Conservation (phyloP, 2,113 vertebrate genomes). For the Semicossyphus pulcher region DNA sequence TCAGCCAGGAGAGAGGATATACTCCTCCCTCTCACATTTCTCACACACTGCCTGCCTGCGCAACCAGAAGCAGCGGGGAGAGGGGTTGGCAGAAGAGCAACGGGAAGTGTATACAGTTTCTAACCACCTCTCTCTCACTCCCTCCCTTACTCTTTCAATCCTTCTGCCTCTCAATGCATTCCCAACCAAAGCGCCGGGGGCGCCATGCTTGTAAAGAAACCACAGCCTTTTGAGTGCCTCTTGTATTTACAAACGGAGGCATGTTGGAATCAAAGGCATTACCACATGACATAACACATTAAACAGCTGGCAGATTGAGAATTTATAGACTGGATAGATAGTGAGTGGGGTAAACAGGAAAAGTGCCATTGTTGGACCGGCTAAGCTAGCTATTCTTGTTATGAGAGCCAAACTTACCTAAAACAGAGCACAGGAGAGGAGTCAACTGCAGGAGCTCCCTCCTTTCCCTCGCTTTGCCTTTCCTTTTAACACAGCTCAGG, state of each 20-base stretch:
- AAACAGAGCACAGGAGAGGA: constrained; percentile 59
- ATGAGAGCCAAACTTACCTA: constrained; percentile 78
- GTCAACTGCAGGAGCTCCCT: constrained; percentile 74
- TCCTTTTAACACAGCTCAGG: constrained; percentile 65
- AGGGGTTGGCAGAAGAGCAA: constrained; percentile 77
- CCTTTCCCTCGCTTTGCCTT: constrained; percentile 67
- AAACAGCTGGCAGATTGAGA: constrained; percentile 95
- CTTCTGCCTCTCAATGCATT: constrained; percentile 75
- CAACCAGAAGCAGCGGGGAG: constrained; percentile 69
- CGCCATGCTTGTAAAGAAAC: constrained; percentile 92
- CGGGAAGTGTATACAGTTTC: constrained; percentile 79
- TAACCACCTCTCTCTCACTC: constrained; percentile 74
- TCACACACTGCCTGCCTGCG: constrained; percentile 69
- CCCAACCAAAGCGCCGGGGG: constrained; percentile 93
- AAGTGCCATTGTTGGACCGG: constrained; percentile 84
- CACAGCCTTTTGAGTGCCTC: constrained; percentile 97
- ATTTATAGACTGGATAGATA: constrained; percentile 91
- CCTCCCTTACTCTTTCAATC: constrained; percentile 74
- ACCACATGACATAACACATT: constrained; percentile 99
- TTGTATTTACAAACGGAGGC: constrained; percentile 99
- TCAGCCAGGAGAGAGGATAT: constrained; percentile 69
- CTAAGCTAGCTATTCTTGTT: constrained; percentile 58
- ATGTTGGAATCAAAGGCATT: constrained; percentile 99
- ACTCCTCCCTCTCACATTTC: constrained; percentile 77
- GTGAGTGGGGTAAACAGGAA: constrained; percentile 87